Evolutionary conservation across 2,888 invertebrate species (phyloP).

Genomic region (Nipponacmea schrenckii): DNA sequence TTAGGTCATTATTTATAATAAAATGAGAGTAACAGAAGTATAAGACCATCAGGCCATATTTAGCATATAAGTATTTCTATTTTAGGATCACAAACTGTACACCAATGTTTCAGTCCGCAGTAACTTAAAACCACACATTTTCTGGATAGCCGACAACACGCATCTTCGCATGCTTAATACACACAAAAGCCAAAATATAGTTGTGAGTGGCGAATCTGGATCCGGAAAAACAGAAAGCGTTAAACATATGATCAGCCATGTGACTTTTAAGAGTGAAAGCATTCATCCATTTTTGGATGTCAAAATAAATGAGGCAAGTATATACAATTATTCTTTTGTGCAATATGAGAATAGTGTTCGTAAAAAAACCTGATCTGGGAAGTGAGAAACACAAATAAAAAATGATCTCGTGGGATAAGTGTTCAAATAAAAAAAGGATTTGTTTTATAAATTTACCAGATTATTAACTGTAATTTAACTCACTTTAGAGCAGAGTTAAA

Average conservation of each 20-base stretch:
- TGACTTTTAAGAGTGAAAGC: conserved; percentile 35
- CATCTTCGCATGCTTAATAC: conserved; percentile 46
- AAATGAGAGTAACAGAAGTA: no score
- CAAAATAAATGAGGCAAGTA: conserved; percentile 43
- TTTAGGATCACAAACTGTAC: conserved; percentile 49
- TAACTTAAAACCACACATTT: conserved; percentile 53
- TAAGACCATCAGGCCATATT: no score
- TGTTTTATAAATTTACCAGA: no score
- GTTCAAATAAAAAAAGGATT: no score
- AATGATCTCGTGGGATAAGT: no score
- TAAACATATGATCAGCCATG: conserved; percentile 42
- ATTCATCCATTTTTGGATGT: conserved; percentile 36
- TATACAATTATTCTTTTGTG: not conserved
- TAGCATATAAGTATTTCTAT: not conserved
- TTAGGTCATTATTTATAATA: no score
- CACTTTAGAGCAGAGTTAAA: no score
- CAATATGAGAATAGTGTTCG: not conserved
- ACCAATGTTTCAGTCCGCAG: conserved; percentile 39
- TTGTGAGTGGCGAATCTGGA: conserved; percentile 62
- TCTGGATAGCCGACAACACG: conserved; percentile 56
- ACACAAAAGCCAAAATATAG: conserved; percentile 47
- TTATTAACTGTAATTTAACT: no score
- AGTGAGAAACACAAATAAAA: not conserved
- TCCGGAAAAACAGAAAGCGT: conserved; percentile 59
- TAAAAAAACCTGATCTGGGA: not conserved